phyloP scores from a whole-genome alignment of 1,140 invertebrate genomes.

The Drosophila athabasca region DNA sequence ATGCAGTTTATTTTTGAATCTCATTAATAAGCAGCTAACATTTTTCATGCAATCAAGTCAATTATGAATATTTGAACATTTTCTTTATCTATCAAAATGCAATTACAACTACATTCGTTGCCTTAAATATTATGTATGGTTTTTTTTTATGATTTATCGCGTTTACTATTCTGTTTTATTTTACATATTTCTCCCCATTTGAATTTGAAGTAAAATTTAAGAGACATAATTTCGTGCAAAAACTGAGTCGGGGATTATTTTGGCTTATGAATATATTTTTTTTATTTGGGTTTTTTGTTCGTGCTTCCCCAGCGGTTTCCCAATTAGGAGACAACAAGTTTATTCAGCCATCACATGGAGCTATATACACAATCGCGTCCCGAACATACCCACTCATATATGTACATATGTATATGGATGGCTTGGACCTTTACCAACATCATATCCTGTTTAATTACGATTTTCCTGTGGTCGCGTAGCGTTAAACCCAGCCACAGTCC shows the following conservation, averaged over 20 bases:
- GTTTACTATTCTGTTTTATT: not conserved
- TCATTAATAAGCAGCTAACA: too few relatives aligned
- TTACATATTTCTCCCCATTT: not conserved
- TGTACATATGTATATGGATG: slow-evolving; percentile 10
- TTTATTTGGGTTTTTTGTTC: too few relatives aligned
- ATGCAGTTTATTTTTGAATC: not conserved
- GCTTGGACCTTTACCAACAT: slow-evolving; percentile 51
- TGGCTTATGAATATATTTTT: not conserved
- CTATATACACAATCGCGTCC: slow-evolving; percentile 4
- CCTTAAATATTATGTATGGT: too few relatives aligned
- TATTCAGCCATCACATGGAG: slow-evolving; percentile 58
- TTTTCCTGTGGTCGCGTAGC: slow-evolving; percentile 80
- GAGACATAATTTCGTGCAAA: not conserved
- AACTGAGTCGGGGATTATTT: slow-evolving; percentile 9
- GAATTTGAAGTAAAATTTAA: slow-evolving; percentile 29
- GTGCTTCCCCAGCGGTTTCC: slow-evolving; percentile 24
- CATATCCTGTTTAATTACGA: slow-evolving; percentile 81
- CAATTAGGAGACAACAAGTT: slow-evolving; percentile 62
- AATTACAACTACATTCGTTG: too few relatives aligned
- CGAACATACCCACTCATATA: not conserved
- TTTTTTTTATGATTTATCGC: too few relatives aligned
- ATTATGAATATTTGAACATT: too few relatives aligned
- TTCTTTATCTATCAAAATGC: too few relatives aligned
- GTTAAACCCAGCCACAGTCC: slow-evolving; percentile 59
- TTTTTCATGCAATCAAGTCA: too few relatives aligned